Conservation (phyloP, 2,797 vertebrate species). For the Echiichthys vipera region DNA sequence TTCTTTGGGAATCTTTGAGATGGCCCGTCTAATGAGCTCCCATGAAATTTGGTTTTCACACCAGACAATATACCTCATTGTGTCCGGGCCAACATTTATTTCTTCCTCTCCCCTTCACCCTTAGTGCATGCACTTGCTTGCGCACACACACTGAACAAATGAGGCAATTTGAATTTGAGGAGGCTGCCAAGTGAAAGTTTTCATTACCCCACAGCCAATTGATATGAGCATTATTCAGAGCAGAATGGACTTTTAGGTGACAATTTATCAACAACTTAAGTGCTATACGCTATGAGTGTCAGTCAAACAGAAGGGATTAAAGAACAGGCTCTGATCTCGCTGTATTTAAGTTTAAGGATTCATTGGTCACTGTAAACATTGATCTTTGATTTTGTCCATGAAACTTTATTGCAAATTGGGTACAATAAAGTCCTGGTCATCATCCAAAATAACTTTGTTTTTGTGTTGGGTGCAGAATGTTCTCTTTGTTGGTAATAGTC, state of each 20-base stretch:
- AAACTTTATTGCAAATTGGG: too few relatives aligned
- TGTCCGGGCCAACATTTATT: conserved; percentile 56
- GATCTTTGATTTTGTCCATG: too few relatives aligned
- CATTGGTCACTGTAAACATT: neutral
- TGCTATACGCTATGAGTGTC: conserved; percentile 16
- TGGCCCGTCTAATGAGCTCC: conserved; percentile 87
- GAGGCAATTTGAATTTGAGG: conserved; percentile 40
- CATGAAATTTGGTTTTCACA: conserved; percentile 83
- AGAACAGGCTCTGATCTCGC: neutral
- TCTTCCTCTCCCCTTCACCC: conserved; percentile 5
- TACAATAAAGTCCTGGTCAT: too few relatives aligned
- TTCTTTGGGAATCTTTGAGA: conserved; percentile 78
- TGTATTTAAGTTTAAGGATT: neutral
- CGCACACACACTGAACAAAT: neutral
- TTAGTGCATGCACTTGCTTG: neutral
- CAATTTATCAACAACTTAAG: neutral
- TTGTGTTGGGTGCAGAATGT: too few relatives aligned
- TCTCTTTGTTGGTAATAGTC: too few relatives aligned
- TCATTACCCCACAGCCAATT: conserved; percentile 26
- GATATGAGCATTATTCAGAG: conserved; percentile 23
- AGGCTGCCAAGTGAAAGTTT: conserved; percentile 33
- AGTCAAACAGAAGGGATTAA: neutral
- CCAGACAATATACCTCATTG: conserved; percentile 78
- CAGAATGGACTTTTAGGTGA: neutral
- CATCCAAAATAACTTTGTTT: too few relatives aligned